These are phyloP conservation scores for Ditylenchus weischeri DNA, from an alignment of 2,888 invertebrate species.

Conservation along the genomic window DNA sequence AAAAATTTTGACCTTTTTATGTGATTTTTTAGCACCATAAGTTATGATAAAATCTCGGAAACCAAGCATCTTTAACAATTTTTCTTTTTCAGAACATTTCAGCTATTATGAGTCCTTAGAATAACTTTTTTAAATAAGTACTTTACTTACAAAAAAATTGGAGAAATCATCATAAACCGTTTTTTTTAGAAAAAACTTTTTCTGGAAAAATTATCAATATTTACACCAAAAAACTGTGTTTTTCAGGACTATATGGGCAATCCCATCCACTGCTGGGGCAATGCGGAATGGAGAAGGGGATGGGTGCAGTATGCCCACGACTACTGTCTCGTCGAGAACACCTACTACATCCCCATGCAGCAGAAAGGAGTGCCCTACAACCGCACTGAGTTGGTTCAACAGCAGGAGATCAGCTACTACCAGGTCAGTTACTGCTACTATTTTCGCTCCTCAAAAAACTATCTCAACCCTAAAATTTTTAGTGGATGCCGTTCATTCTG, in stretches of 20 bases:
- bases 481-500: constrained; percentile 48
- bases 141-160: no score
- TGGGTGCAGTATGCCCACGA: constrained; percentile 38
- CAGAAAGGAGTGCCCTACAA: constrained; percentile 22
- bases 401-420: constrained; percentile 44
- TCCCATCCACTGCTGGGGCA: constrained; percentile 35
- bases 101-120: no score
- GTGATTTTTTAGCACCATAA: no score
- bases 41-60: no score
- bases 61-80: no score
- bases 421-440: constrained; percentile 37
- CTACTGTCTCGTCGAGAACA: constrained; percentile 60
- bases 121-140: no score
- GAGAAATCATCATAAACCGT: no score
- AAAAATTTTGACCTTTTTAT: no score
- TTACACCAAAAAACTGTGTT: background rate
- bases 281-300: constrained; percentile 26
- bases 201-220: no score
- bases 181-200: no score
- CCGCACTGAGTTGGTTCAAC: constrained; percentile 30
- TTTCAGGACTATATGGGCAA: constrained; percentile 28
- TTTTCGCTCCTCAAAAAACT: background rate
- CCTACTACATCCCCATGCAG: constrained; percentile 58
- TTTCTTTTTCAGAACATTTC: no score
- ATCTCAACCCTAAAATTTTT: constrained; percentile 5